Percentiles rank a stretch among this genome's conserved stretches.
Conservation (phyloP, 2,113 vertebrate genomes). For the Amazona vittata region DNA sequence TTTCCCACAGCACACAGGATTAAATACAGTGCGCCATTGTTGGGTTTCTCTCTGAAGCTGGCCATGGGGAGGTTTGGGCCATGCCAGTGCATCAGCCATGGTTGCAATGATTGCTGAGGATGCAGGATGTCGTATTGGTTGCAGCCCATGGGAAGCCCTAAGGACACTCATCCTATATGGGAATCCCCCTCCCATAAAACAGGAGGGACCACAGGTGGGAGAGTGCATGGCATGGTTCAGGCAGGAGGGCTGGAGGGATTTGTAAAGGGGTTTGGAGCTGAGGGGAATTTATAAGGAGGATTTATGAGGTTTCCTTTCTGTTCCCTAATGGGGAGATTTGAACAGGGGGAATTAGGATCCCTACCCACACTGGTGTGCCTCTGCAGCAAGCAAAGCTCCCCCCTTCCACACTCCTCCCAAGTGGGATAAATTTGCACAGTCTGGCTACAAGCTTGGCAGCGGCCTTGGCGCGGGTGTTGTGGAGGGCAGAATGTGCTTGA, state of each 20-base stretch:
- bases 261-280: background rate
- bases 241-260: background rate
- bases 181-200: background rate
- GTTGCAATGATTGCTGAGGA: background rate
- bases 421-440: background rate
- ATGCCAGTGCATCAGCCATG: background rate
- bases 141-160: background rate
- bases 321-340: background rate
- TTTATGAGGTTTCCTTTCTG: background rate
- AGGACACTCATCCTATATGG: background rate
- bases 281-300: background rate
- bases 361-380: background rate
- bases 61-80: background rate
- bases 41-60: background rate
- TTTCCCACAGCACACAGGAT: conserved; percentile 23
- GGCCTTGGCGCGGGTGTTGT: background rate
- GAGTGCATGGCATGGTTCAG: background rate
- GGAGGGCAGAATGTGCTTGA: conserved; percentile 9
- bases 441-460: background rate
- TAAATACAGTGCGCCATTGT: conserved; percentile 6
- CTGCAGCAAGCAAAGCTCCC: background rate
- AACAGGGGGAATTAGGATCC: background rate
- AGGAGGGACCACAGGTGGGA: background rate
- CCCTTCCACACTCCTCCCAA: background rate
- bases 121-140: fast-evolving